phyloP scores from a whole-genome alignment of 2,797 vertebrate species.

The Anguilla obscura region DNA sequence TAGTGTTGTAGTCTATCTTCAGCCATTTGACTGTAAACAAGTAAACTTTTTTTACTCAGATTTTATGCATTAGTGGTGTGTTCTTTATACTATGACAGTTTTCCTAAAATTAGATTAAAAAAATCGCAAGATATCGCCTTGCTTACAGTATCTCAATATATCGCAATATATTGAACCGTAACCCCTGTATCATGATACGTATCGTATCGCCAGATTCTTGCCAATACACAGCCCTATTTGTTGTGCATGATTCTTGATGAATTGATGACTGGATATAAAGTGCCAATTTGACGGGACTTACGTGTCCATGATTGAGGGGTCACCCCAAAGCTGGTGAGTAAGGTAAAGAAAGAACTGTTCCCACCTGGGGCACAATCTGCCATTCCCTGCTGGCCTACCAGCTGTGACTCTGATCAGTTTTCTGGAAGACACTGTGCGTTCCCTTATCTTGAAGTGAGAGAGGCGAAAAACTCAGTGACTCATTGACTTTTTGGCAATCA shows the following conservation, averaged over 20 bases:
- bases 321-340: background rate
- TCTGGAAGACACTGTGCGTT: conserved; percentile 41
- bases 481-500: conserved; percentile 48
- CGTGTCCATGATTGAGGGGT: background rate
- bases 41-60: too few relatives aligned
- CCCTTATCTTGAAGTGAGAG: conserved; percentile 43
- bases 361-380: background rate
- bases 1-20: too few relatives aligned
- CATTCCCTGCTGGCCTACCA: conserved; percentile 37
- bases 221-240: too few relatives aligned
- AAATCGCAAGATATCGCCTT: too few relatives aligned
- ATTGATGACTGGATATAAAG: background rate
- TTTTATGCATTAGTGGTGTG: too few relatives aligned
- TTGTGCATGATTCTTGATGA: background rate
- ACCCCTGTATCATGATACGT: too few relatives aligned
- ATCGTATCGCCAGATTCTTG: too few relatives aligned
- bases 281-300: background rate
- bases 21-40: too few relatives aligned
- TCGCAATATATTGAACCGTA: too few relatives aligned
- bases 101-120: too few relatives aligned
- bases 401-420: conserved; percentile 50
- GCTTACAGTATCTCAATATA: too few relatives aligned
- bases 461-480: conserved; percentile 45
- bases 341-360: background rate
- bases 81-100: too few relatives aligned